Percentiles rank a stretch among this genome's conserved stretches.
phyloP scores from a whole-genome alignment of 1,140 invertebrate genomes.

The Trichonephila inaurata region DNA sequence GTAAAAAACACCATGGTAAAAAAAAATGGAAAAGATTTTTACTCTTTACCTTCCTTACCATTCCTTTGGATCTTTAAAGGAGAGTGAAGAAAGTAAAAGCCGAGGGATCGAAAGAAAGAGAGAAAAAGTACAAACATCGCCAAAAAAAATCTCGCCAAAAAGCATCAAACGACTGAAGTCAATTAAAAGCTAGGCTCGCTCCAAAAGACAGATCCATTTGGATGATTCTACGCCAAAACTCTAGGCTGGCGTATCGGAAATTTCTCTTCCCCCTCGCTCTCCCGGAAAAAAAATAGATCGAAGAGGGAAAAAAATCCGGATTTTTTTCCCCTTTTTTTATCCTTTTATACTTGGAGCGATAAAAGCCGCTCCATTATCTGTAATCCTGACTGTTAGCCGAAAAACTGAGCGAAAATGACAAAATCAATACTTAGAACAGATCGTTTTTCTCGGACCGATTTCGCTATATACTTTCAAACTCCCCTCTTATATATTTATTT shows the following conservation, averaged over 20 bases:
- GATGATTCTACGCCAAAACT: constrained; percentile 1
- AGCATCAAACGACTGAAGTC: constrained; percentile 48
- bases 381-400: constrained; percentile 73
- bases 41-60: background rate
- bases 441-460: constrained; percentile 72
- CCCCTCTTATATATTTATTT: constrained; percentile 44
- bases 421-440: constrained; percentile 74
- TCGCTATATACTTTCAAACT: constrained; percentile 73
- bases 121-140: background rate
- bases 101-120: background rate
- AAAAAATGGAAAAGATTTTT: background rate
- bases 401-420: constrained; percentile 76
- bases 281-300: constrained; percentile 4
- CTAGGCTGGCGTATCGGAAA: constrained; percentile 68
- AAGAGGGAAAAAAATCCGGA: background rate
- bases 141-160: constrained; percentile 20
- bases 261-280: constrained; percentile 43
- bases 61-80: background rate
- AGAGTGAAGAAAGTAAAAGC: background rate
- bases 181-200: constrained; percentile 71
- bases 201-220: constrained; percentile 46
- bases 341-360: constrained; percentile 73
- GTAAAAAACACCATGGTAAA: background rate
- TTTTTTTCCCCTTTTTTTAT: constrained; percentile 10
- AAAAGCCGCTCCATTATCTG: constrained; percentile 75